A percentile compares a stretch with the other conserved stretches of the same genome.
phyloP scores from a whole-genome alignment of 2,888 invertebrate genomes.

The Tetranychus truncatus region DNA sequence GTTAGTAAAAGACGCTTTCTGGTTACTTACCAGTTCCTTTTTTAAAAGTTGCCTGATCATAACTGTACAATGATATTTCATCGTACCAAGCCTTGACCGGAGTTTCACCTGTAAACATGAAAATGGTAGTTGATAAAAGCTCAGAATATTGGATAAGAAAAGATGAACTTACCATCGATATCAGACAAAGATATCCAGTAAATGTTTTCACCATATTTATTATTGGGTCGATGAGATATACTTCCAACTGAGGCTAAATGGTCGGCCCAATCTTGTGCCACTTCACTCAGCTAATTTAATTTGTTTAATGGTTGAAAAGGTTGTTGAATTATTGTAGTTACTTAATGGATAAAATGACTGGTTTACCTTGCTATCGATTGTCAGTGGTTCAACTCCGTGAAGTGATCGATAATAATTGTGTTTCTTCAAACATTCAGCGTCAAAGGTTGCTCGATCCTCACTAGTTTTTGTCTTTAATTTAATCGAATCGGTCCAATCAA shows the following conservation, averaged over 20 bases:
- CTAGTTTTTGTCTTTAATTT: too few relatives aligned
- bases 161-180: neutral
- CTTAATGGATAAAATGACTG: neutral
- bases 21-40: neutral
- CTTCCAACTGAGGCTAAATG: neutral
- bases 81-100: conserved; percentile 8
- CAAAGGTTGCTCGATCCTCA: neutral
- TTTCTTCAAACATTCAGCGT: neutral
- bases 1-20: neutral
- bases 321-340: neutral
- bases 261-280: conserved; percentile 6
- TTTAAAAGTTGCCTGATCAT: neutral
- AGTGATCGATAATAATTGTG: neutral
- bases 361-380: neutral
- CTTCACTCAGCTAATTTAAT: neutral
- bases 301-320: neutral
- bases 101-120: neutral
- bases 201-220: conserved; percentile 3
- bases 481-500: too few relatives aligned
- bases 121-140: neutral
- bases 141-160: neutral
- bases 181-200: neutral
- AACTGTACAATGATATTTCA: neutral
- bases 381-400: neutral
- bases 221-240: neutral